Base-by-base conservation (phyloP, 2,797 vertebrate genomes). In the Onychomys arenicola region DNA sequence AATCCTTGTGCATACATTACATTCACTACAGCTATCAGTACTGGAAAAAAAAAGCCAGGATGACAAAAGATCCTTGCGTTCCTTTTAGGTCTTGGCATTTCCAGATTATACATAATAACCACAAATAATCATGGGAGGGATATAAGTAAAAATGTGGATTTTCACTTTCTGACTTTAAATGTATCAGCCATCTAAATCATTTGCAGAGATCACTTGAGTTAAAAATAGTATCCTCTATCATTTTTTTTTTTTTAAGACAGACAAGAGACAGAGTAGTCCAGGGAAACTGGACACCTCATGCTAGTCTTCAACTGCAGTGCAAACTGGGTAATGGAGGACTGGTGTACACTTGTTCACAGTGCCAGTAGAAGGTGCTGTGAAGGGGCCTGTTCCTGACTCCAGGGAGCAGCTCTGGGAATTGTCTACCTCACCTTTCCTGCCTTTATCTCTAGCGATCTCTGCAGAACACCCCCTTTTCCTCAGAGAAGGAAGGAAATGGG, bases 131-230 rank as follows among this genome's bases (percentile, higher is more conserved):
- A 8, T 82, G 29, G 49, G 63, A 83, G 67, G n/a, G 73, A 52
- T 6, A 3, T 87, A n/a, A 87, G 55, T 91, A 71, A 90, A 80
- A 73, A 90, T n/a, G 27, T 71, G 10, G 63, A 87, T n/a, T 55
- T 75, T 93, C 27, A 52, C 32, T 83, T 92, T 93, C 46, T 63
- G 12, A 13, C 40, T 57, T 84, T 77, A 93, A 59, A 49, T 43
- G 6, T 65, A 89, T 65, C 71, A 17, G 55, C 25, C 11, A 17
- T 61, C 93, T 71, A 89, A 49, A 46, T 75, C 67, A 71, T 77
- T 93, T 94, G 46, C 25, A 65, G 84, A 95, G 80, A 49, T 90
- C 67, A 90, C 76, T 81, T 89, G 25, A 77, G 49, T 75, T 46
- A 71, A 67, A 81, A 63, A 49, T n/a, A 40, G 8, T 37, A 29